Evolutionary conservation across 2,113 vertebrate genomes (phyloP).

Genomic region (Barbus barbus): DNA sequence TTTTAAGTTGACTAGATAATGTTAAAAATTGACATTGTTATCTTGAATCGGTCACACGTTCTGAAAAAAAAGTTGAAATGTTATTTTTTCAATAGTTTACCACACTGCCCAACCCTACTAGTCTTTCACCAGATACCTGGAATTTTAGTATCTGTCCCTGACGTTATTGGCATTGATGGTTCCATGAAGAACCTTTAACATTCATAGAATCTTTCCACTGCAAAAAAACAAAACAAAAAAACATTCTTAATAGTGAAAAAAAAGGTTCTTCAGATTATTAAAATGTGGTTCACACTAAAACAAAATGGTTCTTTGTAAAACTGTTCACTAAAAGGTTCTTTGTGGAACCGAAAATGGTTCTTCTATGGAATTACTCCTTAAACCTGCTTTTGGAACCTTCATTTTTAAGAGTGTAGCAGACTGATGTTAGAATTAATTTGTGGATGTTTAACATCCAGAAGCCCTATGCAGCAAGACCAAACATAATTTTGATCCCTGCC

Average conservation of each 20-base stretch:
- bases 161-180: no score
- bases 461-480: not conserved
- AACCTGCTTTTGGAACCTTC: not conserved
- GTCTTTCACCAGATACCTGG: not conserved
- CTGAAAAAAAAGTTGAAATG: no score
- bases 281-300: not conserved
- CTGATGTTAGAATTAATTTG: conserved; percentile 2
- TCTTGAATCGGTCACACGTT: no score
- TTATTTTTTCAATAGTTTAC: no score
- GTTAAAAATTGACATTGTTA: no score
- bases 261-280: not conserved
- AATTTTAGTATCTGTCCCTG: not conserved
- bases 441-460: conserved; percentile 3
- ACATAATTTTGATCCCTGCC: conserved; percentile 16
- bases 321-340: not conserved
- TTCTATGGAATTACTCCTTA: not conserved
- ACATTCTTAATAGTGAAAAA: not conserved
- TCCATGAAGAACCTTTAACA: no score
- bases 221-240: no score
- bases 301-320: not conserved
- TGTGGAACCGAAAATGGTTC: not conserved
- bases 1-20: not conserved
- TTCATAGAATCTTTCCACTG: no score
- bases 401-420: not conserved
- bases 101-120: not conserved